Evolutionary conservation across 1,140 invertebrate species (phyloP).

Genomic region (Coboldia fuscipes): DNA sequence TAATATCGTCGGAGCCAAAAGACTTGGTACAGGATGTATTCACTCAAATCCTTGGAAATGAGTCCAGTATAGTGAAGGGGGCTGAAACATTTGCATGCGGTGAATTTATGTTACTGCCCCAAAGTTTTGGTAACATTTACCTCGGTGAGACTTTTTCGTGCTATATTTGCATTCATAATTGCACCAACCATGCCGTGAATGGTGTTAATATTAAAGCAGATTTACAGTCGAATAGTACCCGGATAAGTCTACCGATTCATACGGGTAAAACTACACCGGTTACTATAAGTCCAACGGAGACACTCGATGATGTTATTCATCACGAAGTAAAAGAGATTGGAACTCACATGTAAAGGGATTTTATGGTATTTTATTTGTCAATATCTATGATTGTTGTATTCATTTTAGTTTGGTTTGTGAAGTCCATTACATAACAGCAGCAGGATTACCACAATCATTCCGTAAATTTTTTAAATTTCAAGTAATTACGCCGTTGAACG

Average conservation of each 20-base stretch:
- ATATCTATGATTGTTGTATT: too few relatives aligned
- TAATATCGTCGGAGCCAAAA: constrained; percentile 59
- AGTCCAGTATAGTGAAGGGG: constrained; percentile 51
- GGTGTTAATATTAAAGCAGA: constrained; percentile 34
- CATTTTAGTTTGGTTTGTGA: constrained; percentile 77
- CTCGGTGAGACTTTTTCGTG: constrained; percentile 93
- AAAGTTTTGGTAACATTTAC: constrained; percentile 77
- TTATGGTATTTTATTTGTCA: too few relatives aligned
- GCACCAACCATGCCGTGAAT: constrained; percentile 59
- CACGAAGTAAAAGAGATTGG: constrained; percentile 98
- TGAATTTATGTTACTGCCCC: constrained; percentile 77
- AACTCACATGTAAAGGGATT: constrained; percentile 64
- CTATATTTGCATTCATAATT: constrained; percentile 93
- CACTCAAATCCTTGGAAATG: constrained; percentile 50
- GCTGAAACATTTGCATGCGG: constrained; percentile 66
- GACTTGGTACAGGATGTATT: constrained; percentile 66
- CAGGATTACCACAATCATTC: constrained; percentile 52
- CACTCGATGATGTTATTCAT: constrained; percentile 84
- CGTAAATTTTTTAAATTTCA: constrained; percentile 97
- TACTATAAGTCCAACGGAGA: constrained; percentile 57
- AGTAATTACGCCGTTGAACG: constrained; percentile 92
- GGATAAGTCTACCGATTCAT: constrained; percentile 48
- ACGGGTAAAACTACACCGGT: constrained; percentile 33
- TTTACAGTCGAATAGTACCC: constrained; percentile 76
- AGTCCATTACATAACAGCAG: constrained; percentile 63